phyloP scores from a whole-genome alignment of 2,888 invertebrate genomes.

The Prenolepis imparis region DNA sequence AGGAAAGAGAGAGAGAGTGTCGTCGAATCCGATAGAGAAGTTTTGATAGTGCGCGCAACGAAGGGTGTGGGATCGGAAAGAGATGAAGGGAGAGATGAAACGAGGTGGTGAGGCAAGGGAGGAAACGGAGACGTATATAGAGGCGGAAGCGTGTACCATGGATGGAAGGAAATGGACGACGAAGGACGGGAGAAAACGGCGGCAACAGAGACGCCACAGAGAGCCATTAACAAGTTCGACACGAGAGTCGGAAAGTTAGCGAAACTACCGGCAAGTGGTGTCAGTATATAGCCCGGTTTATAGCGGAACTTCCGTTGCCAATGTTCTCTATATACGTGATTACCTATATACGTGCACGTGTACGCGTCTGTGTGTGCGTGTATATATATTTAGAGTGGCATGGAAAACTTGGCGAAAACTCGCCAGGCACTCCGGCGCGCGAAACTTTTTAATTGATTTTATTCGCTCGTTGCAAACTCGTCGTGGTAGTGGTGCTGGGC shows the following conservation, averaged over 20 bases:
- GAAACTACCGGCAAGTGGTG: slow-evolving; percentile 75
- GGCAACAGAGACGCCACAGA: slow-evolving; percentile 73
- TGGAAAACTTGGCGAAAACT: slow-evolving; percentile 71
- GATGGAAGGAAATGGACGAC: slow-evolving; percentile 44
- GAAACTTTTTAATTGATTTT: slow-evolving; percentile 78
- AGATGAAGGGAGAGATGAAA: slow-evolving; percentile 32
- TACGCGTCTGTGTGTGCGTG: neutral
- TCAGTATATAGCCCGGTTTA: slow-evolving; percentile 73
- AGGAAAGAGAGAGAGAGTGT: slow-evolving; percentile 10
- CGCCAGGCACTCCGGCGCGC: slow-evolving; percentile 48
- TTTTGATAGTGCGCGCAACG: slow-evolving; percentile 34
- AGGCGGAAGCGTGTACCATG: slow-evolving; percentile 28
- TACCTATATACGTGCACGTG: neutral
- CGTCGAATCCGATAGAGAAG: slow-evolving; percentile 41
- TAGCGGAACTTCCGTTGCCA: slow-evolving; percentile 65
- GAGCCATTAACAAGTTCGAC: slow-evolving; percentile 82
- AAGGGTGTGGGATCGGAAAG: slow-evolving; percentile 22
- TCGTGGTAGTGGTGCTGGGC: slow-evolving; percentile 2
- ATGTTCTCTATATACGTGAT: slow-evolving; percentile 54
- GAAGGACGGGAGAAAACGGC: slow-evolving; percentile 56
- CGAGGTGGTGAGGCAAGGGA: neutral
- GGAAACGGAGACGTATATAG: slow-evolving; percentile 37
- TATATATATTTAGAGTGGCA: slow-evolving; percentile 34
- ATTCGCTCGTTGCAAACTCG: slow-evolving; percentile 63
- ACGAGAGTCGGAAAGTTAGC: slow-evolving; percentile 79